Base-by-base conservation (phyloP, 2,113 vertebrate genomes). In the Callipepla californica region DNA sequence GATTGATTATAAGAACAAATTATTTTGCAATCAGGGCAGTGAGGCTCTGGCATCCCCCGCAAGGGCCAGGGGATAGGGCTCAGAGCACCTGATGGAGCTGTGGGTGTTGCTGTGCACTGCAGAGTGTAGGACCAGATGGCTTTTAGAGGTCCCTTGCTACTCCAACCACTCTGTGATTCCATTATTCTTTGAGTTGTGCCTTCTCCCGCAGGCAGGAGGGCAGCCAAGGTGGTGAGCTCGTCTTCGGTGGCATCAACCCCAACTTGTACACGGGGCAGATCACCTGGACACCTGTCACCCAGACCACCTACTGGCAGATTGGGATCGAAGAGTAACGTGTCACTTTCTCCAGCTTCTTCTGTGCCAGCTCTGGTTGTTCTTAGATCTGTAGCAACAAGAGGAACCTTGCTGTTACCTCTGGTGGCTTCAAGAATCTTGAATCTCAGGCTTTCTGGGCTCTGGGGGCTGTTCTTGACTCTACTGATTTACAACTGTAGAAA, bases 291-390 rank as follows among this genome's bases (percentile, higher is more conserved):
- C 95, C 96, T 9, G 96, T 97, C 42, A 94, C 92, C 25, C 58
- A 67, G 77, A 77, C 95, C 23, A 6, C 89, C 17, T 97, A 96
- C 58, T 96, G 97, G 97, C 95, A 97, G 89, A 89, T 96, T 34
- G 93, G 20, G 48, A 96, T 97, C 8, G 32, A 97, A 50, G 85
- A 90, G 94, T 97, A 86, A 95, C 85, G 9, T 13, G 23, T 7
- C 36, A 13, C 59, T 74, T 51, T 30, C n/a, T n/a, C 10, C 15
- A 30, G 30, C 18, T 40, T 8, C 63, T 32, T 61, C 26, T 15
- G 10, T 32, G 28, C 23, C 44, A 45, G 30, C 15, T 45, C 44
- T 50, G 13, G 34, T 30, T 42, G 22, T 10, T 48, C 47, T 19
- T 19, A 44, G 36, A 45, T 57, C 20, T 28, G 25, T 20, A 13